These are phyloP conservation scores for Erebia aethiops DNA, from an alignment of 2,888 invertebrate genomes.

Conservation along the genomic window DNA sequence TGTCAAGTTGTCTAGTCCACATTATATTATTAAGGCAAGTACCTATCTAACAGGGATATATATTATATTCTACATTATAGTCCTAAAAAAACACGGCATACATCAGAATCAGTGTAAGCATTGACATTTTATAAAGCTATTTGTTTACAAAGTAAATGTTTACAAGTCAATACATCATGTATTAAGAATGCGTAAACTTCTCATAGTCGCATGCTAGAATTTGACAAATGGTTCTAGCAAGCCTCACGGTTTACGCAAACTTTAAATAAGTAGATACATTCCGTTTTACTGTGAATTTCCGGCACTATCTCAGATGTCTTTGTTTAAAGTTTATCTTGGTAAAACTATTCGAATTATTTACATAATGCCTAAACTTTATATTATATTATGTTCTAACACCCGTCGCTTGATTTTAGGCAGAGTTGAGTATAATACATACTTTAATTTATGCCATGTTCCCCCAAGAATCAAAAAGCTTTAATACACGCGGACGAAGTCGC, in stretches of 20 bases:
- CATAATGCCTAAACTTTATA: too few relatives aligned
- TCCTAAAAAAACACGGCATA: constrained; percentile 1
- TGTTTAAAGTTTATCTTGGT: neutral
- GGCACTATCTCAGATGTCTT: neutral
- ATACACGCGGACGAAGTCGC: neutral
- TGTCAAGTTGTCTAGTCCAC: too few relatives aligned
- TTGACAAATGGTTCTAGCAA: constrained; percentile 39
- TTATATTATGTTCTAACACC: too few relatives aligned
- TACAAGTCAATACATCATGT: constrained; percentile 40
- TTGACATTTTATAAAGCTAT: constrained; percentile 39
- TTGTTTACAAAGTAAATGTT: constrained; percentile 35
- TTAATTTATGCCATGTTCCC: too few relatives aligned
- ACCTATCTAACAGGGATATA: too few relatives aligned
- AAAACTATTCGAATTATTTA: too few relatives aligned
- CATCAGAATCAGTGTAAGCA: constrained; percentile 25
- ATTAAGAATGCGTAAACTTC: constrained; percentile 39
- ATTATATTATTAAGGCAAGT: too few relatives aligned
- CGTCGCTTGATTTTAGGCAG: too few relatives aligned
- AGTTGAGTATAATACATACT: too few relatives aligned
- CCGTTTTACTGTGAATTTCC: constrained; percentile 14
- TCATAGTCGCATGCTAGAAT: constrained; percentile 37
- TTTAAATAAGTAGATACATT: constrained; percentile 22
- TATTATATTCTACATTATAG: neutral
- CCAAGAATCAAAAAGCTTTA: too few relatives aligned
- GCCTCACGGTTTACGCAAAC: constrained; percentile 17